Evolutionary conservation across 1,140 invertebrate species (phyloP).

Genomic region (Tetragnatha versicolor): DNA sequence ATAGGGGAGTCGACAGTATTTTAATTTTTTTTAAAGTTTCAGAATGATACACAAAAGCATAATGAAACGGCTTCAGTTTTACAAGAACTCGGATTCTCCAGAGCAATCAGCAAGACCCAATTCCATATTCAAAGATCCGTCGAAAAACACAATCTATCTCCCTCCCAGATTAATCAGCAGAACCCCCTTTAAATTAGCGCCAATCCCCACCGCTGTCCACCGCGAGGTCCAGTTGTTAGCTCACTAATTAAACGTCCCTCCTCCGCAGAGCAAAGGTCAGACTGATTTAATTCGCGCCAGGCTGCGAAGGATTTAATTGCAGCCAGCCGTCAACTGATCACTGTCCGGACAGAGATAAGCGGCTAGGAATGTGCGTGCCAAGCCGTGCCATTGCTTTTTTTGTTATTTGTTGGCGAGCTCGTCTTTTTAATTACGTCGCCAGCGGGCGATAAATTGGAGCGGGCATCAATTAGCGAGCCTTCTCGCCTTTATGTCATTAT

Average conservation of each 20-base stretch:
- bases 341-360: background rate
- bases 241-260: constrained; percentile 47
- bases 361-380: background rate
- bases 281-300: constrained; percentile 33
- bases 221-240: constrained; percentile 49
- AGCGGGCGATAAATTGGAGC: background rate
- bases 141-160: no score
- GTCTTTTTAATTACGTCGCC: constrained; percentile 33
- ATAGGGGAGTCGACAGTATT: no score
- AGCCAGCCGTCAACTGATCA: constrained; percentile 29
- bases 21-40: no score
- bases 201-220: no score
- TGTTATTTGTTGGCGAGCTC: background rate
- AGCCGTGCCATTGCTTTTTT: background rate
- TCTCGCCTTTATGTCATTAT: background rate
- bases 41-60: no score
- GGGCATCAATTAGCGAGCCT: constrained; percentile 14
- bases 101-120: no score
- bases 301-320: constrained; percentile 33
- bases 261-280: constrained; percentile 31
- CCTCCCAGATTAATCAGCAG: no score
- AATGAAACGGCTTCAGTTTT: no score
- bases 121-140: no score
- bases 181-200: no score
- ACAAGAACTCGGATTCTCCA: no score